These are phyloP conservation scores for Dilophus febrilis DNA, from an alignment of 2,888 invertebrate species.

Conservation along the genomic window DNA sequence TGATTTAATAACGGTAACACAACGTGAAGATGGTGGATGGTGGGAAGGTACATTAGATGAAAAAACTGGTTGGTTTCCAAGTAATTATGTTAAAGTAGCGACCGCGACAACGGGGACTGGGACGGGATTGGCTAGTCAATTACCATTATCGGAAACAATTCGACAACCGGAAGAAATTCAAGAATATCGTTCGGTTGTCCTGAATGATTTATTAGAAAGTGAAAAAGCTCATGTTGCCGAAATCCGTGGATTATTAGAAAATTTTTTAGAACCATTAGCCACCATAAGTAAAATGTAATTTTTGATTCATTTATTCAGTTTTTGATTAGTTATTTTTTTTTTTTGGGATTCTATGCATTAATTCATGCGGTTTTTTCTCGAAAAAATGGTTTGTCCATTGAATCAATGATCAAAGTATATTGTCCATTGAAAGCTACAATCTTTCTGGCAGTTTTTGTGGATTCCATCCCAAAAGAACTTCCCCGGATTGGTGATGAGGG, in stretches of 20 bases:
- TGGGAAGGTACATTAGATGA: slow-evolving; percentile 96
- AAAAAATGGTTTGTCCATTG: too few relatives aligned
- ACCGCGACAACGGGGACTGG: too few relatives aligned
- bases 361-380: neutral
- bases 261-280: slow-evolving; percentile 76
- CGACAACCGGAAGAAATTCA: slow-evolving; percentile 51
- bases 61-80: slow-evolving; percentile 97
- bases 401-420: too few relatives aligned
- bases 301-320: too few relatives aligned
- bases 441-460: too few relatives aligned
- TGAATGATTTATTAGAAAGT: slow-evolving; percentile 82
- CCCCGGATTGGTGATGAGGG: too few relatives aligned
- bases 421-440: too few relatives aligned
- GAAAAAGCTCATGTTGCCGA: slow-evolving; percentile 83
- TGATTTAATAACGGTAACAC: slow-evolving; percentile 91
- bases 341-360: slow-evolving; percentile 1
- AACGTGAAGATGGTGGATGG: slow-evolving; percentile 94
- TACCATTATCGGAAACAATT: slow-evolving; percentile 43
- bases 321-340: slow-evolving; percentile 4
- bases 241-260: slow-evolving; percentile 66
- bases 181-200: slow-evolving; percentile 67
- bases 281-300: slow-evolving; percentile 69
- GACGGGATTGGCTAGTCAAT: too few relatives aligned
- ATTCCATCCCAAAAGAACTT: too few relatives aligned
- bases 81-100: slow-evolving; percentile 88